A percentile compares a stretch with the other conserved stretches of the same genome.
Conservation (phyloP, 2,113 vertebrate genomes). For the Electrona antarctica region DNA sequence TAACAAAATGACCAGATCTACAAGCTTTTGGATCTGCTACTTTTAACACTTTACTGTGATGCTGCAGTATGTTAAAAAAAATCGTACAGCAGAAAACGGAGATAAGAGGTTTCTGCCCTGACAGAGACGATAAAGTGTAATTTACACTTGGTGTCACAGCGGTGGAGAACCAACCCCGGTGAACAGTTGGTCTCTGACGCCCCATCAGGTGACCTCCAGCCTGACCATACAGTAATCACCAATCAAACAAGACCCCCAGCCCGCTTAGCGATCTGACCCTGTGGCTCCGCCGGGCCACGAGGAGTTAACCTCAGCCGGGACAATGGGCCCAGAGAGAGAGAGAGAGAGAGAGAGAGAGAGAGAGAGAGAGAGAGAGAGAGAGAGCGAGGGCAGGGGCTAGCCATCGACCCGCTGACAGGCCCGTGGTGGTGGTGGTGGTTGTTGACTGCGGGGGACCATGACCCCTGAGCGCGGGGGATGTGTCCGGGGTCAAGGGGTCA, state of each 20-base stretch:
- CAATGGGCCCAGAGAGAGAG: conserved; percentile 35
- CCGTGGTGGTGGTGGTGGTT: conserved; percentile 56
- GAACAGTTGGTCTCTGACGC: conserved; percentile 28
- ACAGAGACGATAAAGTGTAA: conserved; percentile 22
- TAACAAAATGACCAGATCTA: too few species aligned
- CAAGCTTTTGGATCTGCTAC: too few species aligned
- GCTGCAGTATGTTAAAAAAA: neutral
- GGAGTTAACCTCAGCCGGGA: conserved; percentile 41
- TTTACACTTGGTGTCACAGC: conserved; percentile 29
- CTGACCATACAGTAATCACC: neutral
- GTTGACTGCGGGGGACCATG: conserved; percentile 57
- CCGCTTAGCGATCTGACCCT: conserved; percentile 33
- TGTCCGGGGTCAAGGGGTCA: conserved; percentile 51
- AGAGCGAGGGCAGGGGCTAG: conserved; percentile 18
- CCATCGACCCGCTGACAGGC: conserved; percentile 60
- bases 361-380: conserved; percentile 32
- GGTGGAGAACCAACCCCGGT: conserved; percentile 37
- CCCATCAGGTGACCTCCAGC: conserved; percentile 28
- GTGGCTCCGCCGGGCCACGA: neutral
- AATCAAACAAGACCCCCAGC: conserved; percentile 3
- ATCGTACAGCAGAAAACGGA: neutral
- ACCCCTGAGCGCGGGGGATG: conserved; percentile 33
- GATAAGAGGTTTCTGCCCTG: neutral
- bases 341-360: too few species aligned
- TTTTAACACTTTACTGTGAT: too few species aligned